These are phyloP conservation scores for Aethes cnicana DNA, from an alignment of 2,888 invertebrate species.

Conservation along the genomic window DNA sequence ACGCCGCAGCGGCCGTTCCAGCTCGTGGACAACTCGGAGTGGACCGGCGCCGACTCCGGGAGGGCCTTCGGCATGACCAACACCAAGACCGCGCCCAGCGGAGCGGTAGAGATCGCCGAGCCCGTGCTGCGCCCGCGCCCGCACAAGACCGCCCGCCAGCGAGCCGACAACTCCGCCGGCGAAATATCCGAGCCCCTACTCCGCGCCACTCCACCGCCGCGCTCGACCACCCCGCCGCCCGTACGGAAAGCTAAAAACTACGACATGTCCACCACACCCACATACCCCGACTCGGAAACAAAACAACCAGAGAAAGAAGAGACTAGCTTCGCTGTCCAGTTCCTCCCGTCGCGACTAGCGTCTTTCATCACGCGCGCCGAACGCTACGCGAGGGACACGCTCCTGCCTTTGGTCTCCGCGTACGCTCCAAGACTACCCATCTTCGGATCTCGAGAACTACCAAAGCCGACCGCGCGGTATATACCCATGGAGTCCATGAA, in stretches of 20 bases:
- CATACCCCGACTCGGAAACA: conserved; percentile 61
- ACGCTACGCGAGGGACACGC: conserved; percentile 89
- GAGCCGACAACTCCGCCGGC: conserved; percentile 73
- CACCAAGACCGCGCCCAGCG: conserved; percentile 69
- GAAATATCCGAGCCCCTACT: conserved; percentile 87
- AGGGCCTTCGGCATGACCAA: conserved; percentile 84
- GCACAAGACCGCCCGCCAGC: conserved; percentile 78
- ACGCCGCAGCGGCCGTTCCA: conserved; percentile 60
- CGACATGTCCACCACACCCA: conserved; percentile 67
- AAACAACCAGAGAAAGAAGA: conserved; percentile 64
- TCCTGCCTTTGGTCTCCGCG: conserved; percentile 89
- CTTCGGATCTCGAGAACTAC: conserved; percentile 73
- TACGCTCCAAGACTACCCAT: conserved; percentile 89
- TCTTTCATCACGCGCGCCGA: conserved; percentile 91
- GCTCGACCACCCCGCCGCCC: conserved; percentile 52
- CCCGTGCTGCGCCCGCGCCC: conserved; percentile 86
- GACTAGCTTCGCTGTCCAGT: conserved; percentile 86
- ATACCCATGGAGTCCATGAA: conserved; percentile 82
- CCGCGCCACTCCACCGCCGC: conserved; percentile 70
- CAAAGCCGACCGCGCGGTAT: conserved; percentile 82
- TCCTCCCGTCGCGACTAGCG: conserved; percentile 89
- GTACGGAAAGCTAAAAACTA: conserved; percentile 71
- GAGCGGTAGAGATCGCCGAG: conserved; percentile 86
- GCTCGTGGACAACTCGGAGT: conserved; percentile 76
- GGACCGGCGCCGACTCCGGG: conserved; percentile 80